These are phyloP conservation scores for Paramormyrops kingsleyae DNA, from an alignment of 2,113 vertebrate species.

Conservation along the genomic window DNA sequence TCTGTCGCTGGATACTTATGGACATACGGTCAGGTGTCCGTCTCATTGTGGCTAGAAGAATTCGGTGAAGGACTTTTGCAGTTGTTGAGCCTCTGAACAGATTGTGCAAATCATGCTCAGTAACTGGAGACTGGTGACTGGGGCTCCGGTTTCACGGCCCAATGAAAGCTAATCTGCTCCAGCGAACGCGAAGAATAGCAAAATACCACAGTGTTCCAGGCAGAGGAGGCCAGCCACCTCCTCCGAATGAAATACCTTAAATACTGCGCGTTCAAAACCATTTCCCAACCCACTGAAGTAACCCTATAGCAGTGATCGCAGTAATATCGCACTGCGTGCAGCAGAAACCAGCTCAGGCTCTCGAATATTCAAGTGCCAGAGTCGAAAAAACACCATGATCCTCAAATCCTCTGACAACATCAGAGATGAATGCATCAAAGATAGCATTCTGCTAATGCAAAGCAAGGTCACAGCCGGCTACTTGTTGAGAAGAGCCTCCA, in stretches of 20 bases:
- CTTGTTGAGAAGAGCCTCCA: not conserved
- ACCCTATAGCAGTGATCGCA: not conserved
- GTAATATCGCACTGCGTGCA: not conserved
- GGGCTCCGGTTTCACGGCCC: not conserved
- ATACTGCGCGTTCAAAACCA: not conserved
- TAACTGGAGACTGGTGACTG: not conserved
- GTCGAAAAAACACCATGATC: not conserved
- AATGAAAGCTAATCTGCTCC: not conserved
- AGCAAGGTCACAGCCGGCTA: not conserved
- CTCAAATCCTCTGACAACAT: not conserved
- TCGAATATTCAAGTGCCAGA: not conserved
- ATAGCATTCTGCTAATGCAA: not conserved
- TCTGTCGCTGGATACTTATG: not conserved
- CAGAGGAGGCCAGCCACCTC: not conserved
- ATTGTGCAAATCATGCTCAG: not conserved
- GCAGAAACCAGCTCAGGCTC: not conserved
- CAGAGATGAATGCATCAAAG: not conserved
- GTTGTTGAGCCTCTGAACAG: not conserved
- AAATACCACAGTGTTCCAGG: not conserved
- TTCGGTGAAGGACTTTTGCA: not conserved
- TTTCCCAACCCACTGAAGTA: not conserved
- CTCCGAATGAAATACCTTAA: not conserved
- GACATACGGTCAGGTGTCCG: not conserved
- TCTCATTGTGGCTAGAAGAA: not conserved
- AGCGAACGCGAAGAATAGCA: not conserved